Evolutionary conservation across 2,113 vertebrate species (phyloP).

Genomic region (Lophochroa leadbeateri): DNA sequence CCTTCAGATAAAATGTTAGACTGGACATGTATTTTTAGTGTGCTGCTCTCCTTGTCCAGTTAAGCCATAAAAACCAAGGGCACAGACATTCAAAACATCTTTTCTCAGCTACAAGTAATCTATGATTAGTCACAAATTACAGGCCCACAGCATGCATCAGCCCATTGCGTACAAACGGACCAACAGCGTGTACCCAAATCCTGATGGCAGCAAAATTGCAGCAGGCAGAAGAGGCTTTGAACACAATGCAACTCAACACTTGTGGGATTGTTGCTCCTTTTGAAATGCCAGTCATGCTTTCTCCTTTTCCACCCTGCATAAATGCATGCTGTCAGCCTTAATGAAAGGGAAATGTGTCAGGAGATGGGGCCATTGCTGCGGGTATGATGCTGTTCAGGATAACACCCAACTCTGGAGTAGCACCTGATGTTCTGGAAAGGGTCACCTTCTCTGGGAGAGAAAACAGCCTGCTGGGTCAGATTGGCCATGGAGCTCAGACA

Average conservation of each 20-base stretch:
- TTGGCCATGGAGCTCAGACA: neutral
- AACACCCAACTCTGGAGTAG: accelerated
- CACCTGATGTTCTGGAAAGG: neutral
- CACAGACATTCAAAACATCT: neutral
- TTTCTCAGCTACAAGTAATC: neutral
- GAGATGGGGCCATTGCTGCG: accelerated
- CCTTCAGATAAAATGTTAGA: neutral
- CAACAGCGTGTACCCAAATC: accelerated
- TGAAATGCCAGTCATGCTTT: neutral
- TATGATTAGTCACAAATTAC: neutral
- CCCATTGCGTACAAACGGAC: accelerated
- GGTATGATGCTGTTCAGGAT: accelerated
- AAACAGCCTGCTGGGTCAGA: neutral
- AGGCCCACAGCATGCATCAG: accelerated
- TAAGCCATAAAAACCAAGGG: neutral
- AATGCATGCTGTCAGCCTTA: neutral
- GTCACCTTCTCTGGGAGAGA: neutral
- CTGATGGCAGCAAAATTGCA: neutral
- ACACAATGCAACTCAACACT: neutral
- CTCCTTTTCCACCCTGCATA: neutral
- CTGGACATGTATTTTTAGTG: neutral
- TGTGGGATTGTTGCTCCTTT: neutral
- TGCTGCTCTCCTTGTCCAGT: neutral
- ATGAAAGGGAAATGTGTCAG: accelerated
- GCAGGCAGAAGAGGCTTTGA: neutral